Base-by-base conservation (phyloP, 2,113 vertebrate species). In the Pseudopipra pipra region DNA sequence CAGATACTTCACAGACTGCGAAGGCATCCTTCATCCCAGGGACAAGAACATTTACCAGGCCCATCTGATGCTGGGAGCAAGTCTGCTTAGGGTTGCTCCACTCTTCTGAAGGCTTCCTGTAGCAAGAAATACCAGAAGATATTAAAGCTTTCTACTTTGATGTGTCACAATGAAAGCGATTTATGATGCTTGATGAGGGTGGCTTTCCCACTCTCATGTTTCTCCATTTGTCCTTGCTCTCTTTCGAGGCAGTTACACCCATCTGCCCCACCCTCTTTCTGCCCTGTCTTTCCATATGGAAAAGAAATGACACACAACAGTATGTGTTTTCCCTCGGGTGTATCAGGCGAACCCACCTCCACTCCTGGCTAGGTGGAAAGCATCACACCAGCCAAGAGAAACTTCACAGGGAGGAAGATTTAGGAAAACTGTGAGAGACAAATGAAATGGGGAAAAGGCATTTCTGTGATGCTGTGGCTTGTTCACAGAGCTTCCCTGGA, bases 361-460 rank as follows among this genome's bases (percentile, higher is more conserved):
- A 15, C 28, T 24, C 31, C 41, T 49, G 66, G 30, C 41, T 49
- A 6, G 17, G 25, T 43, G 65, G 84, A 81, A 84, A 91, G 44
- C 1, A 4, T 16, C 58, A 35, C 35, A 39, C 7, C 14, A 66
- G 49, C n/a, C 76, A 66, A 65, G 58, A 77, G 35, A 58, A 93
- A n/a, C 63, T 67, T 39, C 66, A 27, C 6, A 5, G 49, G 49
- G 31, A 67, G 37, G 52, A 75, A 21, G 33, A 59, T 41, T 51
- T 20, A 52, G 59, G 44, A 77, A 74, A 81, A 43, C 27, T 66
- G 28, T 14, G 43, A 52, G 46, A 61, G 9, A 51, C 16, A 54
- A 54, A 14, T 43, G 22, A 59, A 59, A 76, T 0, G 2, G 22
- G 6, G 17, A 2, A 21, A 37, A 81, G 30, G 31, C 1, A 0